These are phyloP conservation scores for Zoroaster sp. DNA, from an alignment of 53 echinoderm and acorn worm genomes.

Conservation along the genomic window DNA sequence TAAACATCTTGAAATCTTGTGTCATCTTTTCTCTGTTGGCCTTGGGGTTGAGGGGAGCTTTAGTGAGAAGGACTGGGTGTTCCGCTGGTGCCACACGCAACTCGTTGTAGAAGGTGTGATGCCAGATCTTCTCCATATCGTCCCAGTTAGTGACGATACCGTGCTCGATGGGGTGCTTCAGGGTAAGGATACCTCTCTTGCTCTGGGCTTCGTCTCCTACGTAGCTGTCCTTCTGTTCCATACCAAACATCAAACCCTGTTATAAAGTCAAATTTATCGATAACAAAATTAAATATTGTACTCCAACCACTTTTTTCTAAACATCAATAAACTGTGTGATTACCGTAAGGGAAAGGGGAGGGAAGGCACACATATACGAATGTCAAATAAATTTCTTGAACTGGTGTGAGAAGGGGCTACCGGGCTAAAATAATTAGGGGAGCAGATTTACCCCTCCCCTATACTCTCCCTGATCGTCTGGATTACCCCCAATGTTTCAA, in stretches of 20 bases:
- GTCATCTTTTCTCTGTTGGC: constrained; percentile 99
- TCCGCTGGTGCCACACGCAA: constrained; percentile 99
- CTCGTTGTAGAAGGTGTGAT: constrained; percentile 99
- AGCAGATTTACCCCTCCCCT: not conserved
- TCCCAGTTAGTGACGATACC: constrained; percentile 99
- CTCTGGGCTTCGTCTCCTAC: constrained; percentile 98
- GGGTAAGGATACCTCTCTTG: constrained; percentile 96
- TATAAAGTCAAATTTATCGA: not conserved
- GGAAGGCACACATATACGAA: no score
- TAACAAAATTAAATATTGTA: no score
- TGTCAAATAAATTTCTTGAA: no score
- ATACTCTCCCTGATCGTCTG: no score
- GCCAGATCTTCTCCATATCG: constrained; percentile 99
- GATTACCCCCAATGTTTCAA: no score
- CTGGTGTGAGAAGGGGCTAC: no score
- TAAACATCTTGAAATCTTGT: no score
- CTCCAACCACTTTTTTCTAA: no score
- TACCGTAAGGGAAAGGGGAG: no score
- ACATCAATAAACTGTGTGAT: no score
- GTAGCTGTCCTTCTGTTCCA: constrained; percentile 88
- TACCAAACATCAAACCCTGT: constrained; percentile 89
- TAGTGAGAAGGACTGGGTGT: constrained; percentile 96
- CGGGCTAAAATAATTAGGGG: no score
- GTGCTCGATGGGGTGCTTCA: constrained; percentile 99
- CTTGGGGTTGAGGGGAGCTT: constrained; percentile 99